phyloP scores from a whole-genome alignment of 2,888 invertebrate genomes.

The Tolmerus cingulatus region DNA sequence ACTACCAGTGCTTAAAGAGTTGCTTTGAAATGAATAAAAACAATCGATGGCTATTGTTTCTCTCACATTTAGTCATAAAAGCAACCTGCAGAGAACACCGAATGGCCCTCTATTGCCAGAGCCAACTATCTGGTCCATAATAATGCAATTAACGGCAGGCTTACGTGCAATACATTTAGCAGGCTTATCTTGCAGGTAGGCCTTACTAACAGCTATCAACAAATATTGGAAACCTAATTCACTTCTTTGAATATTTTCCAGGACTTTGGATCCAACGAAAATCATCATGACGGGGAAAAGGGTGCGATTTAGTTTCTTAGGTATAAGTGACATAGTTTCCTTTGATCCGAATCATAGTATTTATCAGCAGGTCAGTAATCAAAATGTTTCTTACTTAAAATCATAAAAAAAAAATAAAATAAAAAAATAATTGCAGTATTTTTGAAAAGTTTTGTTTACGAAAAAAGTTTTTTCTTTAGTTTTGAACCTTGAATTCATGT shows the following conservation, averaged over 20 bases:
- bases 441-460: background rate
- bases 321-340: constrained; percentile 81
- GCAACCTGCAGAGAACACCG: constrained; percentile 64
- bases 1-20: background rate
- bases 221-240: background rate
- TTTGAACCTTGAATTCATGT: too few species aligned
- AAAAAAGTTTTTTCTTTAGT: constrained; percentile 24
- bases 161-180: constrained; percentile 87
- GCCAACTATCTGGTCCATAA: constrained; percentile 91
- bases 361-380: constrained; percentile 68
- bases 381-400: background rate
- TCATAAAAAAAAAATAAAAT: background rate
- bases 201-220: background rate
- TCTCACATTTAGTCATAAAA: constrained; percentile 60
- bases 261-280: constrained; percentile 91
- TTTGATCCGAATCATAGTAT: constrained; percentile 78
- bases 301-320: constrained; percentile 81
- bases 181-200: constrained; percentile 70
- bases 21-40: background rate
- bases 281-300: constrained; percentile 83
- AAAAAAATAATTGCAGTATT: constrained; percentile 24
- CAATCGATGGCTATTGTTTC: constrained; percentile 38
- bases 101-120: constrained; percentile 85
- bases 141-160: constrained; percentile 94
- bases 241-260: constrained; percentile 53